Evolutionary conservation across 37 sponge, comb jelly and placozoan species (phyloP).

Genomic region (Dysidea cf. avara): DNA sequence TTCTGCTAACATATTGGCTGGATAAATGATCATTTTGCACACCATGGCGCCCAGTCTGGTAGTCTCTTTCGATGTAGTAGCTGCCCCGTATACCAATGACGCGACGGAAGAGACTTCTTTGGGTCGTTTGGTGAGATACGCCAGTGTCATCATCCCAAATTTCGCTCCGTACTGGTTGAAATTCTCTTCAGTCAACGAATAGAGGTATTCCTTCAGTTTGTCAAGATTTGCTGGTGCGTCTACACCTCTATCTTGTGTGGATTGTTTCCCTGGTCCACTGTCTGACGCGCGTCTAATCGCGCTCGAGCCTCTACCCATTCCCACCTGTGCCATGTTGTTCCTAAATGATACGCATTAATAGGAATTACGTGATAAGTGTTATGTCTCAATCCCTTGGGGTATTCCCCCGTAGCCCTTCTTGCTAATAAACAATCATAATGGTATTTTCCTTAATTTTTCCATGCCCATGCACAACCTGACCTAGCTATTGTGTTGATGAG

Average conservation of each 20-base stretch:
- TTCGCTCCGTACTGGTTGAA: slow-evolving; percentile 32
- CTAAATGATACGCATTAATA: no score
- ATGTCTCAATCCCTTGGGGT: no score
- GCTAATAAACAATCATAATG: no score
- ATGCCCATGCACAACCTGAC: no score
- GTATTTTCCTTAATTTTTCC: no score
- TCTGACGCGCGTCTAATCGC: background rate
- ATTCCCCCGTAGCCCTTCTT: no score
- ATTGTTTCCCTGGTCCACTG: background rate
- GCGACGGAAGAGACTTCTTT: slow-evolving; percentile 31
- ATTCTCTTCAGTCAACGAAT: slow-evolving; percentile 33
- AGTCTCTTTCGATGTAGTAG: slow-evolving; percentile 22
- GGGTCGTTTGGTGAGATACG: slow-evolving; percentile 21
- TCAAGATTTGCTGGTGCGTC: slow-evolving; percentile 8
- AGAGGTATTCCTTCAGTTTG: slow-evolving; percentile 8
- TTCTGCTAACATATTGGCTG: background rate
- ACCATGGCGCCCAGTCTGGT: slow-evolving; percentile 52
- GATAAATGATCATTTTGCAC: slow-evolving; percentile 30
- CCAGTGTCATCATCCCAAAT: slow-evolving; percentile 66
- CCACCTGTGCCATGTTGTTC: no score
- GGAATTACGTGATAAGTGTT: no score
- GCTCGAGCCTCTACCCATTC: background rate
- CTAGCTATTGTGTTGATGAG: no score
- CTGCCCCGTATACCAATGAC: slow-evolving; percentile 42
- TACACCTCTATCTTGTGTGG: slow-evolving; percentile 8